These are phyloP conservation scores for Drosophila murphyi DNA, from an alignment of 1,140 invertebrate species.

Conservation along the genomic window DNA sequence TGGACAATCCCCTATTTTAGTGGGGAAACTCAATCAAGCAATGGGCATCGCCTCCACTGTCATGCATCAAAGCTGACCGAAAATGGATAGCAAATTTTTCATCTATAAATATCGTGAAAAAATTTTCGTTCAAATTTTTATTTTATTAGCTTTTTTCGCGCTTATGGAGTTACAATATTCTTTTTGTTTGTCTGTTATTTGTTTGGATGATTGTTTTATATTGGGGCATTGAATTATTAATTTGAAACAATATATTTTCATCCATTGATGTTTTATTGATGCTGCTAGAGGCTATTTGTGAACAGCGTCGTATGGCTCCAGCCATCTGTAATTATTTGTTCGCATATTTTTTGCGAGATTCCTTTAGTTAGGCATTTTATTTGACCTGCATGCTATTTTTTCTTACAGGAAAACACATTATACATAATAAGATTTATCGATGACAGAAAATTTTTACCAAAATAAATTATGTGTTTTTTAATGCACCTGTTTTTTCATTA, in stretches of 20 bases:
- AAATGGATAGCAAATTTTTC: slow-evolving; percentile 49
- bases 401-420: slow-evolving; percentile 1
- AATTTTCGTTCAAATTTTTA: slow-evolving; percentile 38
- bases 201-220: slow-evolving; percentile 33
- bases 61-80: slow-evolving; percentile 45
- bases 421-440: slow-evolving; percentile 29
- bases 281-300: slow-evolving; percentile 33
- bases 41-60: slow-evolving; percentile 24
- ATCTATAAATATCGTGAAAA: slow-evolving; percentile 51
- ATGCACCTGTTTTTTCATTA: background rate
- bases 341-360: slow-evolving; percentile 13
- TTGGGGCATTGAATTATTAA: slow-evolving; percentile 50
- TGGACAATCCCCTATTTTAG: background rate
- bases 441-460: background rate
- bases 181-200: slow-evolving; percentile 27
- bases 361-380: slow-evolving; percentile 38
- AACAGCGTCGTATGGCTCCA: slow-evolving; percentile 29
- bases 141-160: slow-evolving; percentile 18
- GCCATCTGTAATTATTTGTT: slow-evolving; percentile 4
- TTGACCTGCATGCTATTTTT: slow-evolving; percentile 23
- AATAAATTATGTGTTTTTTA: background rate
- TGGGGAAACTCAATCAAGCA: slow-evolving; percentile 30
- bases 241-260: slow-evolving; percentile 47
- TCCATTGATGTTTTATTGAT: slow-evolving; percentile 49
- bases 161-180: slow-evolving; percentile 23